Evolutionary conservation across 2,888 invertebrate species (phyloP).

Genomic region (Phorcus lineatus): DNA sequence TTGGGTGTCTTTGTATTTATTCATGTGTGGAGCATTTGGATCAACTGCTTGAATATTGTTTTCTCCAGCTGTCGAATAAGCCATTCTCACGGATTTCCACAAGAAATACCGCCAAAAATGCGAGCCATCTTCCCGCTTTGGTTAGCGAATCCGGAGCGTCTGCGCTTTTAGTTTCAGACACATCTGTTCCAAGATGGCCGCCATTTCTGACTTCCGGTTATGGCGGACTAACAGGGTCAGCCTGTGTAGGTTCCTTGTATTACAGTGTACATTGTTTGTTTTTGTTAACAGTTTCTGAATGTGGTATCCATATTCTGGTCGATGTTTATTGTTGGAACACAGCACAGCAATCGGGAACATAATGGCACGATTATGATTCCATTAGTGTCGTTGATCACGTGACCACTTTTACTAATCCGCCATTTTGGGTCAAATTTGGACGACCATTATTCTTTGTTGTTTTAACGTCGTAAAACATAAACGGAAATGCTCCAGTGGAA

Average conservation of each 20-base stretch:
- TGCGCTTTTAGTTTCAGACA: not conserved
- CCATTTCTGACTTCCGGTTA: slow-evolving; percentile 6
- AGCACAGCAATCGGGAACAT: not conserved
- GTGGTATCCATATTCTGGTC: slow-evolving; percentile 6
- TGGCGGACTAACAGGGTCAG: not conserved
- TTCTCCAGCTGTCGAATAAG: slow-evolving; percentile 1
- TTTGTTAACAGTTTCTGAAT: not conserved
- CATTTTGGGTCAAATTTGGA: not conserved
- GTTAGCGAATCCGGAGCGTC: not conserved
- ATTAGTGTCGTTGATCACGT: not conserved
- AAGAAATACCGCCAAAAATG: slow-evolving; percentile 15
- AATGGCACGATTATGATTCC: not conserved
- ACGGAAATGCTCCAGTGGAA: not conserved
- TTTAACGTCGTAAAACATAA: not conserved
- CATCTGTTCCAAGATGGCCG: slow-evolving; percentile 24
- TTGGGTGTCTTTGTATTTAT: not conserved
- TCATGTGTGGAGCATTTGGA: slow-evolving; percentile 13
- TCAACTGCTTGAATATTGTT: not conserved
- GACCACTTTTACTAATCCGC: not conserved
- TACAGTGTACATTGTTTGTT: not conserved
- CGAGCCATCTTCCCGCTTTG: slow-evolving; percentile 10
- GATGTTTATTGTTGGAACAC: not conserved
- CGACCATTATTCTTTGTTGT: not conserved
- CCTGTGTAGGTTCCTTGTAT: not conserved
- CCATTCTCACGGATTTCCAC: slow-evolving; percentile 21